Conservation (phyloP, 2,888 invertebrate species). For the Harpalus rubripes region DNA sequence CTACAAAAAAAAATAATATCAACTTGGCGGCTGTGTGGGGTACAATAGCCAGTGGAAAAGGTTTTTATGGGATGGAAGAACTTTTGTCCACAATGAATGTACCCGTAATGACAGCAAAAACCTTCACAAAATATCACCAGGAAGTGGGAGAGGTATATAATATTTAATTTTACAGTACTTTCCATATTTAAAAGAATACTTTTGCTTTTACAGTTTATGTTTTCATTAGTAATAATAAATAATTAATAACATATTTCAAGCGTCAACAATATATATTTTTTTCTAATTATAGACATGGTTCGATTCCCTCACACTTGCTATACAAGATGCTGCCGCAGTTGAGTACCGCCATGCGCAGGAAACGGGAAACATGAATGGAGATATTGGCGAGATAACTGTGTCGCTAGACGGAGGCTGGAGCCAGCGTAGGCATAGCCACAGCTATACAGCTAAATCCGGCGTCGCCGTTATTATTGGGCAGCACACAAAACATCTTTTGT, state of each 20-base stretch:
- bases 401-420: slow-evolving; percentile 6
- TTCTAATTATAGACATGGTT: neutral
- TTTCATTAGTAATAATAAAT: neutral
- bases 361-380: neutral
- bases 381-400: slow-evolving; percentile 8
- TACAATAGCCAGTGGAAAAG: neutral
- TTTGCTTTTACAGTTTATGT: too few relatives aligned
- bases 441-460: slow-evolving; percentile 34
- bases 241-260: neutral
- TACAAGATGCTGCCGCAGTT: slow-evolving; percentile 1
- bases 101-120: slow-evolving; percentile 2
- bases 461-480: slow-evolving; percentile 54
- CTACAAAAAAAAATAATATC: neutral
- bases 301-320: neutral
- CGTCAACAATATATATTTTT: neutral
- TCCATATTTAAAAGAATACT: neutral
- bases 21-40: slow-evolving; percentile 10
- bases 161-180: neutral
- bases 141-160: slow-evolving; percentile 2
- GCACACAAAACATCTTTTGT: slow-evolving; percentile 67
- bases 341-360: neutral
- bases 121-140: neutral
- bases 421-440: neutral
- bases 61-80: neutral
- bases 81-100: neutral